Base-by-base conservation (phyloP, 1,140 invertebrate genomes). In the Antheraea mylitta region DNA sequence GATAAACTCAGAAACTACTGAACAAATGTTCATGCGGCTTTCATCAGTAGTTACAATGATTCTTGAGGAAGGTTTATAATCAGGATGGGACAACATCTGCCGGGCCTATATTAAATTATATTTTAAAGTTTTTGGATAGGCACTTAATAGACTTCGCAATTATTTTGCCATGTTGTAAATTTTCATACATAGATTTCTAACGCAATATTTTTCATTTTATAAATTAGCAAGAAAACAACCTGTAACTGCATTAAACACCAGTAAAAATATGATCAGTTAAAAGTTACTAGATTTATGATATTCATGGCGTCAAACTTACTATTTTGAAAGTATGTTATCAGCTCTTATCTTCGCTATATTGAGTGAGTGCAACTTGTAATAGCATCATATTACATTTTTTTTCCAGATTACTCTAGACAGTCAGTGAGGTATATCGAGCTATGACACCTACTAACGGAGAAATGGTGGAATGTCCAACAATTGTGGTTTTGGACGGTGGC, bases 401-500 rank as follows among this genome's bases (percentile, higher is more conserved):
- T 63, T 36, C 37, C 61, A 63, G 61, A 22, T 7, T 37, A 13
- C 16, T 53, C 64, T 53, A 65, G 63, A 65, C 64, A 45, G 7
- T 45, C 9, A 38, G 64, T 18, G 37, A 65, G 18, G 30, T 30
- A 16, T 30, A 30, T 66, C 22, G 45, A 53, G n/a, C 19, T 18
- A 92, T 92, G 91, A 90, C 87, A 61, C 89, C 92, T 10, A 73
- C 75, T 19, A 82, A 72, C 48, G 82, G 78, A 18, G 83, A 82
- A 19, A 75, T 69, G n/a, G 22, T 72, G 64, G 83, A 90, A 64
- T 80, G 85, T 0, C 89, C 89, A 19, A 77, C 80, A 10, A 76
- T 96, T 0, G 91, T 94, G 66, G 91, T 97, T 16, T 83, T 97
- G 71, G 96, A 97, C 76, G 96, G 96, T 0, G 96, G 96, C 45